These are phyloP conservation scores for Agrochola macilenta DNA, from an alignment of 2,888 invertebrate genomes.

Conservation along the genomic window DNA sequence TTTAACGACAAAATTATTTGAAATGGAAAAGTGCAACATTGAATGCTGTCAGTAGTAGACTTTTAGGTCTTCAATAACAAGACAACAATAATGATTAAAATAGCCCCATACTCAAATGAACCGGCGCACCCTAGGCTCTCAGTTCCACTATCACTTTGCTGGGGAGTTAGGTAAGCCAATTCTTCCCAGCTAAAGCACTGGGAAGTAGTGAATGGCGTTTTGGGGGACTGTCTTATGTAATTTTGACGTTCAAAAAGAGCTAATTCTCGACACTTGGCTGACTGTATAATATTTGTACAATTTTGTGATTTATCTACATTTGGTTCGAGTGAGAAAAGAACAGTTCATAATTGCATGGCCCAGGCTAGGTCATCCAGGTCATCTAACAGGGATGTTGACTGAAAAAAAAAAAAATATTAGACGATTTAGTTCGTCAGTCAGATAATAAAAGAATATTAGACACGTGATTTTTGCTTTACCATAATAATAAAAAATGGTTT, in stretches of 20 bases:
- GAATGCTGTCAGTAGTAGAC: neutral
- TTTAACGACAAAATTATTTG: conserved; percentile 26
- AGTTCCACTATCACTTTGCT: neutral
- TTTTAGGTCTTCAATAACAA: neutral
- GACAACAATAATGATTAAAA: neutral
- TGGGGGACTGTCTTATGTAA: neutral
- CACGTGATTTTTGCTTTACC: no score
- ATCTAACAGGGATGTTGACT: no score
- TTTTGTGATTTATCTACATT: neutral
- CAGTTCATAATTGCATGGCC: neutral
- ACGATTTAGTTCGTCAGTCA: no score
- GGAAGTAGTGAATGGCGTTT: neutral
- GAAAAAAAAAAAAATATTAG: no score
- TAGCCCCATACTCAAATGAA: neutral
- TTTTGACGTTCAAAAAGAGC: no score
- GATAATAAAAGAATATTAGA: no score
- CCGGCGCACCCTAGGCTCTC: no score
- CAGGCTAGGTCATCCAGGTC: no score
- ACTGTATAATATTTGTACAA: neutral
- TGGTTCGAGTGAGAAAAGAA: neutral
- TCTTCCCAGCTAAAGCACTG: neutral
- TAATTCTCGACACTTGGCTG: neutral
- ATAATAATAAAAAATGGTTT: no score
- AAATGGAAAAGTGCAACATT: conserved; percentile 16
- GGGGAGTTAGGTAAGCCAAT: neutral